Base-by-base conservation (phyloP, 1,140 invertebrate species). In the Brachionus koreanus region DNA sequence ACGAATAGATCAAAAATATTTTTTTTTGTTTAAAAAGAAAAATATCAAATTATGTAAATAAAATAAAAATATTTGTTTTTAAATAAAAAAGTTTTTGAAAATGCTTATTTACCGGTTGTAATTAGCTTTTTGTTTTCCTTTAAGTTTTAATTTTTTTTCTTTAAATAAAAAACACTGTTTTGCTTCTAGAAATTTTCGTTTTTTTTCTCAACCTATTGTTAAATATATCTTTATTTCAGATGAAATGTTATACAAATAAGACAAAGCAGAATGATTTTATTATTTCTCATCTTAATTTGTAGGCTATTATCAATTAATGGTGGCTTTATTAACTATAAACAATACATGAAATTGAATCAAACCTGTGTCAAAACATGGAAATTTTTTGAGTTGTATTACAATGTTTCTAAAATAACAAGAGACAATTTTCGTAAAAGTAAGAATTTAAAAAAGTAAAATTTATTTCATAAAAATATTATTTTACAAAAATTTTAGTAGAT, bases 281-380 rank as follows among this genome's bases (percentile, higher is more conserved):
- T 10, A 35, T 65, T 13, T 33, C 13, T 33, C 9, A 6, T 65
- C 33, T 33, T 37, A 33, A 33, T 37, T 65, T 37, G 63, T 33
- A 33, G 33, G 29, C 25, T 65, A 9, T n/a, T 37, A 69, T 43
- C 9, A 23, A 57, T 57, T 19, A 19, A 19, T 10, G 19, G n/a
- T 9, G 19, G 7, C 9, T 57, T 57, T n/a, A 57, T 57, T 25
- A 39, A 74, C 12, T 74, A 46, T 23, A 43, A 74, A 19, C 39
- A 43, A 25, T 74, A 49, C 25, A 12, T 25, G 9, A 39, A 19
- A 2, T 10, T 74, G 2, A 74, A 74, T 46, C 7, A 74, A 74
- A 74, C 39, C n/a, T 74, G 69, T 39, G 16, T 13, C 25, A 74
- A 74, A n/a, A 74, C 69, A 74, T 74, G 69, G 69, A 74, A 4